Evolutionary conservation across 2,888 invertebrate genomes (phyloP).

Genomic region (Sussaba pulchella): DNA sequence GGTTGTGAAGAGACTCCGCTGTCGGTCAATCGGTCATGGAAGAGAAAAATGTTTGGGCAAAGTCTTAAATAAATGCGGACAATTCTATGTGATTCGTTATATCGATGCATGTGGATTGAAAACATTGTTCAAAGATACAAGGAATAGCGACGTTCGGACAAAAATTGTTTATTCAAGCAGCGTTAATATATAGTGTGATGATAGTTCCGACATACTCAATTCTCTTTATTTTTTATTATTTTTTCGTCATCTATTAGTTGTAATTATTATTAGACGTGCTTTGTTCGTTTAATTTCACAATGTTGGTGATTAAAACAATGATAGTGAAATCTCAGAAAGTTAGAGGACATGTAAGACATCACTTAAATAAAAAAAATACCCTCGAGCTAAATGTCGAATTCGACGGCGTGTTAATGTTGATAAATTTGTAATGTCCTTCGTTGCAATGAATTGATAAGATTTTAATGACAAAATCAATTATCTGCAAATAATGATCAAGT

Average conservation of each 20-base stretch:
- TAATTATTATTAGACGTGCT: slow-evolving; percentile 43
- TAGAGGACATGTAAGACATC: slow-evolving; percentile 87
- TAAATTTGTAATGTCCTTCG: not conserved
- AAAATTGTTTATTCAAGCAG: no score
- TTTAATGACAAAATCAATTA: not conserved
- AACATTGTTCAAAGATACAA: no score
- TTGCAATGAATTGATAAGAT: not conserved
- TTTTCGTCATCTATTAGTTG: no score
- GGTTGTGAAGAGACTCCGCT: no score
- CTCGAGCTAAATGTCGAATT: slow-evolving; percentile 87
- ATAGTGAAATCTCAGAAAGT: slow-evolving; percentile 85
- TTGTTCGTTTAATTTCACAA: slow-evolving; percentile 28
- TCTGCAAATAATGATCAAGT: not conserved
- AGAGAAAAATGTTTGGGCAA: no score
- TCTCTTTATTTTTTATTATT: slow-evolving; percentile 47
- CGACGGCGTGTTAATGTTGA: slow-evolving; percentile 84
- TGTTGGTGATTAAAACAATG: slow-evolving; percentile 76
- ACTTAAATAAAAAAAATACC: slow-evolving; percentile 88
- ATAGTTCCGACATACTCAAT: slow-evolving; percentile 16
- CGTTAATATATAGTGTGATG: not conserved
- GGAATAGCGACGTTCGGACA: no score
- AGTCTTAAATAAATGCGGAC: no score
- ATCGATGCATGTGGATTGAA: no score
- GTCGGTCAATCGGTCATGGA: no score
- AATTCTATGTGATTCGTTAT: no score